A percentile compares a stretch with the other conserved stretches of the same genome.
phyloP scores from a whole-genome alignment of 2,888 invertebrate species.

The Monoplex corrugatus region DNA sequence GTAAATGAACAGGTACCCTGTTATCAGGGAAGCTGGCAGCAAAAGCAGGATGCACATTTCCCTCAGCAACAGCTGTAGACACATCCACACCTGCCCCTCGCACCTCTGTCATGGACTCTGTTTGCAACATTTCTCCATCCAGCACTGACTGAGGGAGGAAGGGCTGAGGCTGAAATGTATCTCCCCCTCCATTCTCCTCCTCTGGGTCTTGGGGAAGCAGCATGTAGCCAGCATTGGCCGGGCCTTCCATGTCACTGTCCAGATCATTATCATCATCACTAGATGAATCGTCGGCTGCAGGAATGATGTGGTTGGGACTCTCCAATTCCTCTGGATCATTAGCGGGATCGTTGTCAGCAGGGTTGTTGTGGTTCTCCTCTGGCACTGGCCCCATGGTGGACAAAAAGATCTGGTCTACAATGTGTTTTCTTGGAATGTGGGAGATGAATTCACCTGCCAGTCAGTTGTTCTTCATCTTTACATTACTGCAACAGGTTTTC shows the following conservation, averaged over 20 bases:
- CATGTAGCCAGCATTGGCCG: constrained; percentile 60
- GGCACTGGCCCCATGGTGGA: constrained; percentile 44
- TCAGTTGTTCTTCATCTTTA: not conserved
- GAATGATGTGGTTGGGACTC: constrained; percentile 23
- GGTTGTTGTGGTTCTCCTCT: constrained; percentile 38
- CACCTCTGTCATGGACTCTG: constrained; percentile 29
- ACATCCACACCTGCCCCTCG: constrained; percentile 19
- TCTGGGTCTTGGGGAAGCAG: constrained; percentile 61
- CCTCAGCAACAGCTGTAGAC: constrained; percentile 33
- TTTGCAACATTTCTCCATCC: constrained; percentile 8
- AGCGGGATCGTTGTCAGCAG: not conserved
- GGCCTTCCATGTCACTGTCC: constrained; percentile 61
- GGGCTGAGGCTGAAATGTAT: not conserved
- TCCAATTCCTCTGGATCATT: constrained; percentile 40
- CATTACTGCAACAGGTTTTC: no score
- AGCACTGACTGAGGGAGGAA: constrained; percentile 46
- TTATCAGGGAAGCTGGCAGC: constrained; percentile 54
- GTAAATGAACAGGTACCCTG: constrained; percentile 61
- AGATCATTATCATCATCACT: constrained; percentile 53
- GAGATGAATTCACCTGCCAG: not conserved
- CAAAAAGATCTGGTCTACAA: not conserved
- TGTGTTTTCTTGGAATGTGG: not conserved
- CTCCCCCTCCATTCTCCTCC: constrained; percentile 38
- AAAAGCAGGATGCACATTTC: constrained; percentile 51
- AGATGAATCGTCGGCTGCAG: constrained; percentile 18